Conservation (phyloP, 2,113 vertebrate genomes). For the Cyprinus carpio region DNA sequence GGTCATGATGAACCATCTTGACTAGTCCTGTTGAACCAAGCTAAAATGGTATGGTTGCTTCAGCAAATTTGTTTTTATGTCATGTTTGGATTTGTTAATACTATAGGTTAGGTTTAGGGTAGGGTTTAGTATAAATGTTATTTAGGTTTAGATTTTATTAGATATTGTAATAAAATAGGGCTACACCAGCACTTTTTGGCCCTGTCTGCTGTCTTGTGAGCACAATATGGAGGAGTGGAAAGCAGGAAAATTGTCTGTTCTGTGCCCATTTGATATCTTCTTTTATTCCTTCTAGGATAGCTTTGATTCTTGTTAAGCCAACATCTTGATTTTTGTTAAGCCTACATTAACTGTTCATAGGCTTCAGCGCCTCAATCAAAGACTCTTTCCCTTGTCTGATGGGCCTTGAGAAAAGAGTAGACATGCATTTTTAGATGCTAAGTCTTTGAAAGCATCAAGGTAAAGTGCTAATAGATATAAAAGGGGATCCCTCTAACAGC, state of each 20-base stretch:
- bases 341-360: neutral
- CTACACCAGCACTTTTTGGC: neutral
- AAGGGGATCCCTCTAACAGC: neutral
- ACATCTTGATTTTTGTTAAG: conserved; percentile 28
- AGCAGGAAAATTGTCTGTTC: neutral
- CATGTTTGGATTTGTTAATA: neutral
- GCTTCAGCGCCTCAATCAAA: neutral
- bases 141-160: neutral
- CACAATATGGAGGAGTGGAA: neutral
- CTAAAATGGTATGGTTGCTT: neutral
- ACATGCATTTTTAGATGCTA: neutral
- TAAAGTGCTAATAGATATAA: conserved; percentile 19
- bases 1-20: neutral
- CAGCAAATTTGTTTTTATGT: no score
- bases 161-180: neutral
- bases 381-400: neutral
- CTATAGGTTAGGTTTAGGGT: neutral
- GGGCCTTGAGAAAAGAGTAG: conserved; percentile 11
- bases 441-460: conserved; percentile 29
- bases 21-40: neutral
- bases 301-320: conserved; percentile 16
- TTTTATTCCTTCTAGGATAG: neutral
- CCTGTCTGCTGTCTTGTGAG: neutral
- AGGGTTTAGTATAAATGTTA: neutral
- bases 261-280: neutral